Evolutionary conservation across 2,113 vertebrate genomes (phyloP).

Genomic region (Tautogolabrus adspersus): DNA sequence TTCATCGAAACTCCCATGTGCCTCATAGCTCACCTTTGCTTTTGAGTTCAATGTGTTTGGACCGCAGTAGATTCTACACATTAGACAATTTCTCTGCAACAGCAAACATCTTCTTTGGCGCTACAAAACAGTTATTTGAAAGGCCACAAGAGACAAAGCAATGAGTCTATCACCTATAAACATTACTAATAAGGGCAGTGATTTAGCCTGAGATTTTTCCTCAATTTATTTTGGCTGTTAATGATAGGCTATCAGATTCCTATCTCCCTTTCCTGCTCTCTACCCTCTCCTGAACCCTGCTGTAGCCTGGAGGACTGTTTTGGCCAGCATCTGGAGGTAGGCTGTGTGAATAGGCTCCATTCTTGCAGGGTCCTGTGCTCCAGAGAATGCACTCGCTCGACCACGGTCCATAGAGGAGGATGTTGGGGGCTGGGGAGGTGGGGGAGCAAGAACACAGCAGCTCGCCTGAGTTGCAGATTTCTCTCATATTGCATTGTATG

Average conservation of each 20-base stretch:
- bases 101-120: slow-evolving; percentile 54
- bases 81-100: slow-evolving; percentile 57
- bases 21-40: slow-evolving; percentile 4
- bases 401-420: slow-evolving; percentile 32
- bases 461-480: slow-evolving; percentile 4
- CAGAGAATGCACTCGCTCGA: slow-evolving; percentile 67
- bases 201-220: slow-evolving; percentile 68
- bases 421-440: slow-evolving; percentile 51
- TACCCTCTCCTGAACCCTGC: slow-evolving; percentile 65
- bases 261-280: slow-evolving; percentile 80
- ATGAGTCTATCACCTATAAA: slow-evolving; percentile 69
- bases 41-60: slow-evolving; percentile 36
- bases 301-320: slow-evolving; percentile 81
- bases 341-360: slow-evolving; percentile 73
- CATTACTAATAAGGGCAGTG: slow-evolving; percentile 66
- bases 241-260: slow-evolving; percentile 86
- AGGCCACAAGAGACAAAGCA: slow-evolving; percentile 60
- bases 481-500: slow-evolving; percentile 20
- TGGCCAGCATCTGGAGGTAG: slow-evolving; percentile 68
- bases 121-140: slow-evolving; percentile 51
- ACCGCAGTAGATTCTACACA: slow-evolving; percentile 51
- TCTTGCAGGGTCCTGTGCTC: slow-evolving; percentile 75
- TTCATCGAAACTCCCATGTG: slow-evolving; percentile 25
- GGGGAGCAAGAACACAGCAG: slow-evolving; percentile 30
- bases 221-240: slow-evolving; percentile 84